A percentile compares a stretch with the other conserved stretches of the same genome.
phyloP scores from a whole-genome alignment of 2,888 invertebrate genomes.

The Stenchaetothrips biformis region DNA sequence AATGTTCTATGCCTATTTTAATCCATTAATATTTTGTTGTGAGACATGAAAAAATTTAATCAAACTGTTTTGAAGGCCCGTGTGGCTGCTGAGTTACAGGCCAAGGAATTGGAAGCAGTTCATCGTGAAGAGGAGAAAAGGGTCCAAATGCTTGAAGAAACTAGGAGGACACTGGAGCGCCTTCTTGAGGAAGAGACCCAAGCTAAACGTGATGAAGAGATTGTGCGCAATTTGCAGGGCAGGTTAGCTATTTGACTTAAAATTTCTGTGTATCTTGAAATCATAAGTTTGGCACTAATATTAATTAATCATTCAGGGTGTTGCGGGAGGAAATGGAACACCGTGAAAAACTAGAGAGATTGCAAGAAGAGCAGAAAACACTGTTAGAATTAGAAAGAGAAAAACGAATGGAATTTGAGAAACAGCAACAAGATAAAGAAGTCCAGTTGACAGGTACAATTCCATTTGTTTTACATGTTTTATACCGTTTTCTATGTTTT shows the following conservation, averaged over 20 bases:
- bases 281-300: not conserved
- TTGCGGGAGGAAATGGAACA: conserved; percentile 80
- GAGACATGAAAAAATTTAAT: not conserved
- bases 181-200: conserved; percentile 76
- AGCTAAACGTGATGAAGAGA: conserved; percentile 79
- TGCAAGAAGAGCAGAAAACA: conserved; percentile 71
- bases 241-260: conserved; percentile 35
- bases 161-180: conserved; percentile 52
- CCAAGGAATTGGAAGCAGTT: conserved; percentile 67
- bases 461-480: not conserved
- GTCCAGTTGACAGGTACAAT: conserved; percentile 57
- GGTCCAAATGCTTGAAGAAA: conserved; percentile 44
- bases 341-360: conserved; percentile 69
- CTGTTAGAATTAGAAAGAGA: conserved; percentile 68
- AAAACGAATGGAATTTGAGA: conserved; percentile 70
- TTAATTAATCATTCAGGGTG: conserved; percentile 48
- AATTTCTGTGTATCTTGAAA: not conserved
- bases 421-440: conserved; percentile 65
- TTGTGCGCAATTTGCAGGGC: conserved; percentile 51
- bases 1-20: not conserved
- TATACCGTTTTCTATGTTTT: not conserved
- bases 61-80: conserved; percentile 45
- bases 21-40: not conserved
- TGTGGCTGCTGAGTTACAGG: conserved; percentile 57
- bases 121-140: conserved; percentile 46